phyloP scores from a whole-genome alignment of 2,797 vertebrate genomes.

The Ctenopoma multispine region DNA sequence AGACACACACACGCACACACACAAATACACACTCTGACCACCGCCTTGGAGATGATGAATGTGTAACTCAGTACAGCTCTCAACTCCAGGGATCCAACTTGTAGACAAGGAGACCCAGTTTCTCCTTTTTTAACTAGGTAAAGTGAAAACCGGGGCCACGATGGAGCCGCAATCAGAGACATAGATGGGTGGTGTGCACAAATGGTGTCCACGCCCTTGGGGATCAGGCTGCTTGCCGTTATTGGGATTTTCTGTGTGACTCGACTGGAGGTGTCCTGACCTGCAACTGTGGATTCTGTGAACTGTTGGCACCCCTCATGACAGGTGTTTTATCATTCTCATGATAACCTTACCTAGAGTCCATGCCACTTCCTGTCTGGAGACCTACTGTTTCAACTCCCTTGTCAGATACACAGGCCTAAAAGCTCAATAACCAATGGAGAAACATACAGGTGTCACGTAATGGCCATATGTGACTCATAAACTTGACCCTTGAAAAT shows the following conservation, averaged over 20 bases:
- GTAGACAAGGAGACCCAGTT: constrained; percentile 73
- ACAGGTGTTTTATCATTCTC: constrained; percentile 63
- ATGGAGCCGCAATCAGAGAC: constrained; percentile 40
- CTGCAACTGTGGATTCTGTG: constrained; percentile 40
- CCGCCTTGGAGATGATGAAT: constrained; percentile 73
- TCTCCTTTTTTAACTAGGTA: constrained; percentile 45
- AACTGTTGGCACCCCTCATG: constrained; percentile 49
- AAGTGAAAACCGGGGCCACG: constrained; percentile 44
- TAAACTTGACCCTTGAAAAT: neutral
- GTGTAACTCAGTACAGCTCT: constrained; percentile 56
- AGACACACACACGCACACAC: constrained; percentile 21
- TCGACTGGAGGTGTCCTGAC: constrained; percentile 42
- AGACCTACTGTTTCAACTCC: constrained; percentile 1
- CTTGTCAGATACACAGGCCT: neutral
- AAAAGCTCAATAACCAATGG: neutral
- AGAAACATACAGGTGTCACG: neutral
- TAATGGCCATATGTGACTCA: neutral
- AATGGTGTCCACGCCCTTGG: constrained; percentile 53
- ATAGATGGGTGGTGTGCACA: constrained; percentile 68
- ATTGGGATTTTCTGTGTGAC: constrained; percentile 36
- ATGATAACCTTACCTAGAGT: constrained; percentile 34
- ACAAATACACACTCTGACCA: constrained; percentile 50
- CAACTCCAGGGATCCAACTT: constrained; percentile 71
- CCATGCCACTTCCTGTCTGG: constrained; percentile 7
- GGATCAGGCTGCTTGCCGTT: constrained; percentile 36